phyloP scores from a whole-genome alignment of 2,113 vertebrate species.

The Micromys minutus region DNA sequence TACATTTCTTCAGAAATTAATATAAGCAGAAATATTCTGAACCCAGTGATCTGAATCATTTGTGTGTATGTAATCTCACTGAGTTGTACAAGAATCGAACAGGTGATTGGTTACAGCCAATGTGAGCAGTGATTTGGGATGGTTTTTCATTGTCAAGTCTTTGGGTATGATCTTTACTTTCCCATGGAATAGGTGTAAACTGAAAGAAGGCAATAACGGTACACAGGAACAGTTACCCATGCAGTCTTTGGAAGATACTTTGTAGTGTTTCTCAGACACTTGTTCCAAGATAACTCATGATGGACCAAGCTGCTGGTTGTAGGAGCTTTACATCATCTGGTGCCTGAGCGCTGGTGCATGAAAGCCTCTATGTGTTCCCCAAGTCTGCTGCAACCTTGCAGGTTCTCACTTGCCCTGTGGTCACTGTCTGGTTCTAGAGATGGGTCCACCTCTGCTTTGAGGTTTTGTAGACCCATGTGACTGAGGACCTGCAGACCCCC shows the following conservation, averaged over 20 bases:
- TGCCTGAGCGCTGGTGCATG: constrained; percentile 56
- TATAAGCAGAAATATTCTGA: constrained; percentile 45
- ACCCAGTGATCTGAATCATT: constrained; percentile 43
- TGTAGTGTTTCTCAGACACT: constrained; percentile 37
- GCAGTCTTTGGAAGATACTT: constrained; percentile 81
- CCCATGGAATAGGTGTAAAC: constrained; percentile 49
- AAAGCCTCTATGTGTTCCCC: constrained; percentile 32
- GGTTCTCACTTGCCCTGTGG: constrained; percentile 78
- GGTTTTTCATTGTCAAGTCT: constrained; percentile 50
- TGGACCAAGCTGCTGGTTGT: constrained; percentile 73
- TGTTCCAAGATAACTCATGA: constrained; percentile 82
- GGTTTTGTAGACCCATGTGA: constrained; percentile 85
- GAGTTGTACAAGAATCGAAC: neutral
- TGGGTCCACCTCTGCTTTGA: constrained; percentile 86
- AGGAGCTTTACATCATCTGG: constrained; percentile 62
- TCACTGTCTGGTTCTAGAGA: constrained; percentile 89
- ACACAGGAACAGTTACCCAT: constrained; percentile 60
- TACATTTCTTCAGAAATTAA: constrained; percentile 52
- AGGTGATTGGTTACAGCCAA: constrained; percentile 68
- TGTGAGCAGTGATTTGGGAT: constrained; percentile 50
- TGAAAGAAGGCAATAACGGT: constrained; percentile 68
- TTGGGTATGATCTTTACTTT: constrained; percentile 54
- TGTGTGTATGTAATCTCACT: neutral
- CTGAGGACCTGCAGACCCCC: constrained; percentile 87
- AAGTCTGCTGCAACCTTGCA: constrained; percentile 22